Base-by-base conservation (phyloP, 2,113 vertebrate species). In the Cyanocitta stelleri region DNA sequence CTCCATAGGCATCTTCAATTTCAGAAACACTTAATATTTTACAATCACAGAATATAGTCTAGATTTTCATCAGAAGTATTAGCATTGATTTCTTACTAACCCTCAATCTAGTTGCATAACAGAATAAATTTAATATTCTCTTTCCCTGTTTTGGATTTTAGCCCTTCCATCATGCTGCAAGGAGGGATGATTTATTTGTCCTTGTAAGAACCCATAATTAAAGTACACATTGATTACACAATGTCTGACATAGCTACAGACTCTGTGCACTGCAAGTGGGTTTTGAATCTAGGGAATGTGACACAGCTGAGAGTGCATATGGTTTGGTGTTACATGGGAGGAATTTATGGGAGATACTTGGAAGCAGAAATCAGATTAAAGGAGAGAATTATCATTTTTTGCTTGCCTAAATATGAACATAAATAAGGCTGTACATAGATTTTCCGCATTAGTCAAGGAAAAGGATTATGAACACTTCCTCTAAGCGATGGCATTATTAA, bases 291-390 rank as follows among this genome's bases (percentile, higher is more conserved):
- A 73, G 20, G 2, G 4, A 95, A 33, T 49, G 80, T 69, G 59
- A 56, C 75, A 74, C 55, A 95, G 95, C 90, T 94, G 93, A 95
- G 67, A 73, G 63, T 77, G 72, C 82, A 93, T 83, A 88, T 48
- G 68, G 74, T 71, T 91, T 91, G 84, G 82, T 90, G 90, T 74
- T 93, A 80, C 76, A 95, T 41, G 39, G 63, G 59, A 91, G 68
- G 87, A 96, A 94, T 90, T 91, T 80, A 90, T 77, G 79, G 33
- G 55, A 86, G 56, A 72, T 74, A 59, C 33, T 90, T 94, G 71
- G 54, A 93, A 95, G 78, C 63, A 96, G 72, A 88, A 96, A 56
- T 94, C 79, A 90, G 85, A 93, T 94, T 84, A 91, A 74, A 80
- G 64, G 66, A 84, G 48, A 88, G 67, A 95, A 84, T 93, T 85